Base-by-base conservation (phyloP, 2,888 invertebrate genomes). In the Drosophila recens region DNA sequence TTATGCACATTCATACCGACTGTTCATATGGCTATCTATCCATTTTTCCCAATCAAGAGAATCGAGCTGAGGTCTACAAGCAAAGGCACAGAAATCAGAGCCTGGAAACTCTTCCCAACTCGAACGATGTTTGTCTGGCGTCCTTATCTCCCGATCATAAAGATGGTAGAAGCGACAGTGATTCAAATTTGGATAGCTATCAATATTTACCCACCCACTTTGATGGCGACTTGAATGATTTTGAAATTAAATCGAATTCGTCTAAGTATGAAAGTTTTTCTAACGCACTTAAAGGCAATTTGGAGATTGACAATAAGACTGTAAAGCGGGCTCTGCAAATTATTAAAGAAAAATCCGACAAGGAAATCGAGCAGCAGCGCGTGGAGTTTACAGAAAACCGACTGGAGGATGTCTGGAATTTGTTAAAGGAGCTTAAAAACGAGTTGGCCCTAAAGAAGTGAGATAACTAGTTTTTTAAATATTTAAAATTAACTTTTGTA, bases 31-130 rank as follows among this genome's bases (percentile, higher is more conserved):
- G 48, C n/a, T 49, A 38, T 38, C n/a, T 69, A 49, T 49, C 93
- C 43, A 94, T 96, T 11, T 94, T 95, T 75, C 95, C 95, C 0
- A 95, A 96, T 87, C 94, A 94, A 81, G 91, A 93, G 30, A 95
- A 95, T 48, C 93, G 92, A 80, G 93, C 95, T 11, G n/a, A 45
- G 4, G 9, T 93, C 93, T 64, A 93, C 94, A 62, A 93, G 93
- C 0, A 91, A 92, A 0, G 17, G 17, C 62, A 56, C 33, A 20
- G 51, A 53, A n/a, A 82, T 80, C 45, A 69, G 84, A 30, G 85
- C 79, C 0, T 80, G 75, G 8, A 82, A 79, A 51, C 87, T 93
- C 58, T 93, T 93, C 46, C 92, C 92, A 71, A 93, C 5, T 4
- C 10, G 1, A 23, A 43, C 2, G 15, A 17, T 17, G 10, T 9